Evolutionary conservation across 2,888 invertebrate species (phyloP), one percentile per base, ranked within the genome.

Genomic region (Lochmaea crataegi): DNA sequence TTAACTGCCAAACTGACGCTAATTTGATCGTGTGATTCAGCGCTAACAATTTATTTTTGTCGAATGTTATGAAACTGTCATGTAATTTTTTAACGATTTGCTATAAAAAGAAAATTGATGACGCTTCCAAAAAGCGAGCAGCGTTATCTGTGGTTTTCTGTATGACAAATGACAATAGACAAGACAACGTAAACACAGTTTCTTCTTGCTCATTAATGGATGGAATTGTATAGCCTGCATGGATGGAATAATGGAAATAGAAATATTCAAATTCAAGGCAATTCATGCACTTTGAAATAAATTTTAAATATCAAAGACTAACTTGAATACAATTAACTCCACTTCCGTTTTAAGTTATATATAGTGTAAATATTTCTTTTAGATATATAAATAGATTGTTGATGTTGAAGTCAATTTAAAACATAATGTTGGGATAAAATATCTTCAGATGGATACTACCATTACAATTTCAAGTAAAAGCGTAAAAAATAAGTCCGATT

Each of bases 401-500:
- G 42, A 63, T 42, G 26, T 42, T 38, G 60, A 41, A 42, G 41
- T 16, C 9, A 41, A 38, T 63, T 41, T 42, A 42, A 16, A 9
- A 60, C 14, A 61, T 61, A 41, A 61, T 61, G 61, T 16, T 63
- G 42, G 42, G 42, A 41, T 63, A 63, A 63, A 18, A 63, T 61
- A n/a, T 16, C 18, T 57, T 38, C 68, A 69, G 63, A 78, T 79
- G 78, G 78, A 76, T 75, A 79, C 78, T 48, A 77, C 75, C n/a
- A 78, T 77, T 71, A 78, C 78, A 22, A 71, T 77, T 72, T 78
- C 79, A 32, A 79, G 77, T 56, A 69, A 75, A 63, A 72, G 64
- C 22, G 64, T 69, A 53, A 56, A 71, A 45, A 72, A 73, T 60
- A 75, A 72, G 65, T 70, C 72, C 1, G 71, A 72, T 63, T 75